Evolutionary conservation across 2,888 invertebrate species (phyloP).

Genomic region (Agonopterix heracliana): DNA sequence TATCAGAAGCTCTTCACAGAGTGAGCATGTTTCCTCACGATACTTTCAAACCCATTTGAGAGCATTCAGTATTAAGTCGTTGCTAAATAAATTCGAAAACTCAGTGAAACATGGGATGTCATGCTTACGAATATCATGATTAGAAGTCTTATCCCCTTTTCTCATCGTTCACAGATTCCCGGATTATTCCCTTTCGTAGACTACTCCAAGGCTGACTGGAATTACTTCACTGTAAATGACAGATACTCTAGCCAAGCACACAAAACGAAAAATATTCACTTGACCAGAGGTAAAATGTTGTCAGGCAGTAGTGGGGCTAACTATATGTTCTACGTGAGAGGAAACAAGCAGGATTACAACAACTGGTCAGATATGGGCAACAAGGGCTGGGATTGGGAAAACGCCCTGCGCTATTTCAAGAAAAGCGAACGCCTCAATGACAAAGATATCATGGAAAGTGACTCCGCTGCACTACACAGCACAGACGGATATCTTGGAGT

Average conservation of each 20-base stretch:
- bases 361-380: constrained; percentile 80
- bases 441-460: constrained; percentile 13
- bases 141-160: no score
- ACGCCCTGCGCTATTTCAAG: constrained; percentile 20
- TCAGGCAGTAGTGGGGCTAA: constrained; percentile 80
- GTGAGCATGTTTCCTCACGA: no score
- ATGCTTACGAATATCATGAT: no score
- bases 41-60: no score
- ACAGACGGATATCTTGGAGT: constrained; percentile 24
- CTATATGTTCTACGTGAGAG: constrained; percentile 78
- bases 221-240: constrained; percentile 18
- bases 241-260: constrained; percentile 22
- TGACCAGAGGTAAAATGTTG: constrained; percentile 77
- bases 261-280: constrained; percentile 17
- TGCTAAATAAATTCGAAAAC: no score
- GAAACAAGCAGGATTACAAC: constrained; percentile 76
- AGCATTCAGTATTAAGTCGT: no score
- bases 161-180: no score
- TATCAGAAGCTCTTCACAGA: no score
- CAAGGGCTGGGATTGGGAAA: constrained; percentile 26
- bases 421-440: constrained; percentile 21
- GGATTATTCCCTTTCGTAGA: neutral
- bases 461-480: constrained; percentile 31
- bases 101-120: no score
- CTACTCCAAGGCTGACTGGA: neutral